These are phyloP conservation scores for Amblyjoppa proteus DNA, from an alignment of 2,888 invertebrate species.

Conservation along the genomic window DNA sequence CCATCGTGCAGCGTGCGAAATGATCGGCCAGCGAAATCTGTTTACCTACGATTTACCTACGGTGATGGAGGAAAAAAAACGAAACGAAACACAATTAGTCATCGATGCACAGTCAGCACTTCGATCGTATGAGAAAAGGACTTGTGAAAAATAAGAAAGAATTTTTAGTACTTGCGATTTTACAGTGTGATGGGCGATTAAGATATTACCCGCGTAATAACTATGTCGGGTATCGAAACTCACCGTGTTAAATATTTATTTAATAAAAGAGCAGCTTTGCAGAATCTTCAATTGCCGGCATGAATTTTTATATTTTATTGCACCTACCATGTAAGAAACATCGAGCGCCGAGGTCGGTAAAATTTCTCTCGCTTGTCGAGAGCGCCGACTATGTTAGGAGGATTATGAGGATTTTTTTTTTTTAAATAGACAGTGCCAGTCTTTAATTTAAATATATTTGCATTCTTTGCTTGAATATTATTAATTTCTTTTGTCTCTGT, in stretches of 20 bases:
- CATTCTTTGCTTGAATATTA: slow-evolving; percentile 53
- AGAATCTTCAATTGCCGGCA: slow-evolving; percentile 1
- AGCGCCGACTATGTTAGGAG: not conserved
- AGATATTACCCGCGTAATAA: not conserved
- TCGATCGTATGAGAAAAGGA: not conserved
- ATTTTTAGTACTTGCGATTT: not conserved
- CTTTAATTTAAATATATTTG: slow-evolving; percentile 64
- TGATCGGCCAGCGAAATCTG: slow-evolving; percentile 66
- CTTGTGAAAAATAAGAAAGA: not conserved
- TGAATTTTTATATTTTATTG: not conserved
- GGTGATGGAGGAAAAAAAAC: not conserved
- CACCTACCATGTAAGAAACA: slow-evolving; percentile 1
- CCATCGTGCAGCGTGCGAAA: slow-evolving; percentile 46
- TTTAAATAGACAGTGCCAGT: slow-evolving; percentile 19
- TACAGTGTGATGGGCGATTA: slow-evolving; percentile 2
- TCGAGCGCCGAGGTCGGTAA: not conserved
- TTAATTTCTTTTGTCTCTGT: slow-evolving; percentile 39
- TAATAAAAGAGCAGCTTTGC: slow-evolving; percentile 72
- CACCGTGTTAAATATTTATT: slow-evolving; percentile 75
- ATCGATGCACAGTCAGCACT: not conserved
- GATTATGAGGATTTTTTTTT: not conserved
- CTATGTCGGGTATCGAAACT: slow-evolving; percentile 70
- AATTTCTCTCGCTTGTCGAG: not conserved
- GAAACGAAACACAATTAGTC: not conserved
- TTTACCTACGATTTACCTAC: slow-evolving; percentile 10